A percentile compares a stretch with the other conserved stretches of the same genome.
Evolutionary conservation across 2,888 invertebrate genomes (phyloP).

Genomic region (Pristionchus japonicus): DNA sequence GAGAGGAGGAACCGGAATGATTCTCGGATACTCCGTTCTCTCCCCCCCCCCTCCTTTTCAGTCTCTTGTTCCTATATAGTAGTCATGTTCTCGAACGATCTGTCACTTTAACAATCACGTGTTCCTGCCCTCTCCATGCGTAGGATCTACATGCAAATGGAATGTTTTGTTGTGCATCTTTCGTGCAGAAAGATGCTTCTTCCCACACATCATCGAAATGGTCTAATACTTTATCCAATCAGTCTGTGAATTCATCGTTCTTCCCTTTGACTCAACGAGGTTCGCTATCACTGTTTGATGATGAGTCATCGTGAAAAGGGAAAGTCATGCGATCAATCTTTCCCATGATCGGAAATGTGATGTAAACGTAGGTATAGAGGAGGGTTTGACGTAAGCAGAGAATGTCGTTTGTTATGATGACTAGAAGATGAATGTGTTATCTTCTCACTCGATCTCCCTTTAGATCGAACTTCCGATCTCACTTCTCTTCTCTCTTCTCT

Average conservation of each 20-base stretch:
- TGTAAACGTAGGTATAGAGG: neutral
- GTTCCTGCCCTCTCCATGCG: neutral
- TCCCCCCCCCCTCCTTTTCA: neutral
- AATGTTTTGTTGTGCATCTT: neutral
- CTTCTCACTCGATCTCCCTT: neutral
- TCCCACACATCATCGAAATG: neutral
- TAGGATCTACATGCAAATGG: too few species aligned
- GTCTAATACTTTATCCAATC: neutral
- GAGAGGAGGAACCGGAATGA: constrained; percentile 12
- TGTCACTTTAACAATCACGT: neutral
- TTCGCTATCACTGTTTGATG: neutral
- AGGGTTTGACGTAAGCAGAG: neutral
- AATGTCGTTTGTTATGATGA: neutral
- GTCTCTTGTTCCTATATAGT: neutral
- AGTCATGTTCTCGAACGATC: neutral
- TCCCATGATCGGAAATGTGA: neutral
- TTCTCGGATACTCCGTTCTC: neutral
- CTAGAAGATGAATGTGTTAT: neutral
- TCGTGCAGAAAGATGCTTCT: neutral
- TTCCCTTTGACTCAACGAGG: neutral
- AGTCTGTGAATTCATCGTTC: neutral
- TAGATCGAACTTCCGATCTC: neutral
- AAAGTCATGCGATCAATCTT: constrained; percentile 14
- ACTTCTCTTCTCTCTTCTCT: neutral
- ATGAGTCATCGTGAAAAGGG: neutral